Base-by-base conservation (phyloP, 2,888 invertebrate species). In the Andrena marginata region DNA sequence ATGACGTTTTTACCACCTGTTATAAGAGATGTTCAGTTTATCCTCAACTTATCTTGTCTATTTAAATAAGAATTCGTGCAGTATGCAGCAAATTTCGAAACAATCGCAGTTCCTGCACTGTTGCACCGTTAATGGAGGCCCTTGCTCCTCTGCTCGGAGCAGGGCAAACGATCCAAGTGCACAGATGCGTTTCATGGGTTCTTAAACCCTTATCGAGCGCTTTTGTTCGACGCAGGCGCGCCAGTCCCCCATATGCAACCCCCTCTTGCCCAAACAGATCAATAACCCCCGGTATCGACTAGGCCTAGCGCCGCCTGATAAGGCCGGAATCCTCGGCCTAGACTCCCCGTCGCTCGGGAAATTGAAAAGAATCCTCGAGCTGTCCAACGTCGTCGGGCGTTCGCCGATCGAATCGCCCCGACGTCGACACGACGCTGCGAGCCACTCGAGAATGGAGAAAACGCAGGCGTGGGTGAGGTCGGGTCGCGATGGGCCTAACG, bases 221-320 rank as follows among this genome's bases (percentile, higher is more conserved):
- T 31, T 70, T 59, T 69, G 20, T 64, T 48, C 75, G 86, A 86
- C 90, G 90, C 90, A 90, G 82, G 90, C 90, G 90, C 89, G 77
- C 31, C 86, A 77, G 68, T 82, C 77, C 87, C 77, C 67, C 75
- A 29, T 42, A 48, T 67, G 71, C 72, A 78, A 71, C 85, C 85
- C 82, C 85, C 85, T 68, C 72, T 85, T 85, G 69, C 56, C 59
- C 80, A 74, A 68, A 72, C 73, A 79, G 90, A 90, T 90, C 90
- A 90, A 90, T 90, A 90, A 89, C 84, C 77, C 79, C 82, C 26
- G 49, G 31, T 79, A 88, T 88, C 77, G 85, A 76, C 75, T 71
- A 68, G 68, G 51, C 77, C 63, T 48, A 51, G 35, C 77, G 51
- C 29, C 33, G 49, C 2, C 29, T 60, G 72, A 70, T 67, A 72